Conservation (phyloP, 2,888 invertebrate genomes). For the Scelioninae gen. 1 region DNA sequence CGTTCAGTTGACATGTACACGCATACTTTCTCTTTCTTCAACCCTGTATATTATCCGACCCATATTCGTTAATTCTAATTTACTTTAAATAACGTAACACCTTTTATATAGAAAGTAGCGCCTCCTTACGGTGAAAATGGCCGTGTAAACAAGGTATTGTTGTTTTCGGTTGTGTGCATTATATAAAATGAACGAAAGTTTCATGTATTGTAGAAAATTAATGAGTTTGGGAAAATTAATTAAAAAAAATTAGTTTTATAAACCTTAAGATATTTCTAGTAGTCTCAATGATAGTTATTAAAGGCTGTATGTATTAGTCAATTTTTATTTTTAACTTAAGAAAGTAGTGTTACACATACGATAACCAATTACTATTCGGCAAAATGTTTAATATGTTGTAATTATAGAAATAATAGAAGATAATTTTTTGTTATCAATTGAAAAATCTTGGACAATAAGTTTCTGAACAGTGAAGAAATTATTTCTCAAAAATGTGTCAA, state of each 20-base stretch:
- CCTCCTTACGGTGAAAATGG: constrained; percentile 38
- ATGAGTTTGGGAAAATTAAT: constrained; percentile 10
- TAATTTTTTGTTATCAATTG: background rate
- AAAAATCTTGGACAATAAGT: background rate
- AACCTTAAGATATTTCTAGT: background rate
- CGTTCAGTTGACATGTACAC: constrained; percentile 20
- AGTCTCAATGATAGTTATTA: constrained; percentile 11
- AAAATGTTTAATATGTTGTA: background rate
- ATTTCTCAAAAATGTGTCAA: background rate
- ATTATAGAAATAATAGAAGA: background rate
- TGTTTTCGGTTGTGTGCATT: constrained; percentile 20
- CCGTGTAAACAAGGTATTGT: constrained; percentile 6
- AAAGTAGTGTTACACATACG: constrained; percentile 22
- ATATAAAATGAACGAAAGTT: constrained; percentile 55
- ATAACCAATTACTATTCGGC: constrained; percentile 3
- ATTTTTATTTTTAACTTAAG: background rate
- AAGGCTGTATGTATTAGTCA: background rate
- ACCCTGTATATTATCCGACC: constrained; percentile 40
- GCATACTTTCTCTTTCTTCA: constrained; percentile 35
- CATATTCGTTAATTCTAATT: constrained; percentile 45
- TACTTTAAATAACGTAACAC: constrained; percentile 54
- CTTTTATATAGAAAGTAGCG: constrained; percentile 46
- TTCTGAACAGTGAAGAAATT: background rate
- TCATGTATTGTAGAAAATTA: constrained; percentile 15
- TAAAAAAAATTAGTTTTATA: constrained; percentile 12